A percentile compares a stretch with the other conserved stretches of the same genome.
Conservation (phyloP, 2,888 invertebrate species). For the Ptilodon capucinus region DNA sequence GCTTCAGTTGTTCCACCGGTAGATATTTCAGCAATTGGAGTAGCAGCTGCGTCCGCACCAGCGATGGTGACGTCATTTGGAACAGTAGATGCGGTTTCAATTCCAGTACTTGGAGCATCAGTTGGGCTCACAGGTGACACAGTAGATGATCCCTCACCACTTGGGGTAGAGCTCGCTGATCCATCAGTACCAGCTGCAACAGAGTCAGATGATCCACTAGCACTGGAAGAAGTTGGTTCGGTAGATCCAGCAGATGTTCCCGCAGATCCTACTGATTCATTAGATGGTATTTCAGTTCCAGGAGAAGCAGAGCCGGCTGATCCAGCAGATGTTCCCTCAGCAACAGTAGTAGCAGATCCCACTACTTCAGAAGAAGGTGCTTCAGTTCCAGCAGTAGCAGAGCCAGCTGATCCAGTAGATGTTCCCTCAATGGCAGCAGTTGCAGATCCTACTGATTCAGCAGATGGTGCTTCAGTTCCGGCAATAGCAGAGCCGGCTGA, state of each 20-base stretch:
- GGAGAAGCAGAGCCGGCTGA: neutral
- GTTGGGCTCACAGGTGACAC: neutral
- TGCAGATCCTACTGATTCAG: neutral
- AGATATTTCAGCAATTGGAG: slow-evolving; percentile 1
- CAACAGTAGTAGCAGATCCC: too few relatives aligned
- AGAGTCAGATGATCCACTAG: neutral
- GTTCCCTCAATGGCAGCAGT: slow-evolving; percentile 1
- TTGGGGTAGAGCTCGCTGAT: slow-evolving; percentile 2
- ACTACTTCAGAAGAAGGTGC: too few relatives aligned
- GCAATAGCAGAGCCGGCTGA: neutral
- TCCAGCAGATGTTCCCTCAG: neutral
- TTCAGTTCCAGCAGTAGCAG: too few relatives aligned
- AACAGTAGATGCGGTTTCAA: slow-evolving; percentile 1
- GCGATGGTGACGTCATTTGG: neutral
- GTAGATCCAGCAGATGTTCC: too few relatives aligned
- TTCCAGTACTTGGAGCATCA: slow-evolving; percentile 1
- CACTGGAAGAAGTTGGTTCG: too few relatives aligned
- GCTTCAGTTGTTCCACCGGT: slow-evolving; percentile 1
- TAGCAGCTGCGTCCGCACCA: neutral
- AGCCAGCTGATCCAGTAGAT: neutral
- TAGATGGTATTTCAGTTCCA: too few relatives aligned
- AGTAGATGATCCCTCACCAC: slow-evolving; percentile 1
- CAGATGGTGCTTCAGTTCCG: neutral
- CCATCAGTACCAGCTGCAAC: slow-evolving; percentile 5
- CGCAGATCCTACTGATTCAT: too few relatives aligned